Evolutionary conservation across 2,888 invertebrate species (phyloP).

Genomic region (Mechanitis mazaeus): DNA sequence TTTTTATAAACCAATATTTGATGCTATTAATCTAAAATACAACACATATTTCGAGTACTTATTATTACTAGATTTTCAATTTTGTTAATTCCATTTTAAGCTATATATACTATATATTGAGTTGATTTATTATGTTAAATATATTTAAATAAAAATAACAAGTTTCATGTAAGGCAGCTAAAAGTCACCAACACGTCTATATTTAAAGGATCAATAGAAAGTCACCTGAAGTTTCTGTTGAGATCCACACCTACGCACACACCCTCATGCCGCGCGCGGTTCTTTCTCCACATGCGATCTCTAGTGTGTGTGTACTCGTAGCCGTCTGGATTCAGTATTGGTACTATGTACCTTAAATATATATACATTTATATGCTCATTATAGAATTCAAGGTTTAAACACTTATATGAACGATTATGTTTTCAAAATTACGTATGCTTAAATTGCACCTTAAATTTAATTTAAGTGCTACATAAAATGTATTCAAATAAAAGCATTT

Average conservation of each 20-base stretch:
- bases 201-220: constrained; percentile 10
- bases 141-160: background rate
- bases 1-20: too few relatives aligned
- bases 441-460: too few relatives aligned
- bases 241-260: constrained; percentile 86
- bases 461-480: too few relatives aligned
- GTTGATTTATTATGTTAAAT: too few relatives aligned
- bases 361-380: background rate
- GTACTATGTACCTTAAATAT: constrained; percentile 78
- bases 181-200: constrained; percentile 7
- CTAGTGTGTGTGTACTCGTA: constrained; percentile 89
- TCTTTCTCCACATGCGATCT: constrained; percentile 92
- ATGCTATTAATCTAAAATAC: too few relatives aligned
- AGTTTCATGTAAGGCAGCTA: background rate
- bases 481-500: too few relatives aligned
- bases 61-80: too few relatives aligned
- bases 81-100: too few relatives aligned
- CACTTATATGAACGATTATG: too few relatives aligned
- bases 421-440: too few relatives aligned
- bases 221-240: constrained; percentile 88
- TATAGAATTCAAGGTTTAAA: background rate
- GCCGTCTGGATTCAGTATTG: constrained; percentile 90
- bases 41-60: too few relatives aligned
- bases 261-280: constrained; percentile 77
- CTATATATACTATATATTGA: too few relatives aligned